A percentile compares a stretch with the other conserved stretches of the same genome.
Conservation (phyloP, 2,797 vertebrate species). For the Crax fasciolata region DNA sequence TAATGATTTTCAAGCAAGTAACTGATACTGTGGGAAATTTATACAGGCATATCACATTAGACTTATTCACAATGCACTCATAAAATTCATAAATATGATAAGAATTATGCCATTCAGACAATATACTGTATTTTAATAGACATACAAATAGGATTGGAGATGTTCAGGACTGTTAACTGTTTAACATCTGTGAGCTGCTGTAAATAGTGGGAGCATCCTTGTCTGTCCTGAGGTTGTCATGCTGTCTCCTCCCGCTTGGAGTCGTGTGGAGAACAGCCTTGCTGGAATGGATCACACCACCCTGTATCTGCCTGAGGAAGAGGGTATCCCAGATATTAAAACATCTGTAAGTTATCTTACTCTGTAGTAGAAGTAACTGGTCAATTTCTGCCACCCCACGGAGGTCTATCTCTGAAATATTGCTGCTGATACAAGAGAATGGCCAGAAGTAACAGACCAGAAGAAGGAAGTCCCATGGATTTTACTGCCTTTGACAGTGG, state of each 20-base stretch:
- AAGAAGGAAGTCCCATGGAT: not conserved
- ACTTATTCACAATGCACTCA: conserved; percentile 25
- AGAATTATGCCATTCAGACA: conserved; percentile 20
- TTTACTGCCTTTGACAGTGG: not conserved
- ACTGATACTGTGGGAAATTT: conserved; percentile 40
- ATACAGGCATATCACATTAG: not conserved
- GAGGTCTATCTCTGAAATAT: not conserved
- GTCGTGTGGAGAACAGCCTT: not conserved
- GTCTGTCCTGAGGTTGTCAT: not conserved
- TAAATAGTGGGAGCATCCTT: conserved; percentile 29
- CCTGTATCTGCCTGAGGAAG: not conserved
- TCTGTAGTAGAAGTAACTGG: not conserved
- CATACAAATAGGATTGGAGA: conserved; percentile 26
- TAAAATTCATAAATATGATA: conserved; percentile 51
- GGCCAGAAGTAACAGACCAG: not conserved
- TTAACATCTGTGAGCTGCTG: conserved; percentile 20
- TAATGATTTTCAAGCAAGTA: conserved; percentile 50
- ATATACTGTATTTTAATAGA: conserved; percentile 33
- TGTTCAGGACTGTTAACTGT: conserved; percentile 32
- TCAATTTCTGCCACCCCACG: not conserved
- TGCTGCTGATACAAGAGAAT: not conserved
- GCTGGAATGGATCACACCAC: not conserved
- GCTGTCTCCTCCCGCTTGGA: not conserved
- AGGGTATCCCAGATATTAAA: not conserved
- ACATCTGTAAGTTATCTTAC: conserved; percentile 12